A percentile compares a stretch with the other conserved stretches of the same genome.
Evolutionary conservation across 2,113 vertebrate species (phyloP).

Genomic region (Pteronura brasiliensis): DNA sequence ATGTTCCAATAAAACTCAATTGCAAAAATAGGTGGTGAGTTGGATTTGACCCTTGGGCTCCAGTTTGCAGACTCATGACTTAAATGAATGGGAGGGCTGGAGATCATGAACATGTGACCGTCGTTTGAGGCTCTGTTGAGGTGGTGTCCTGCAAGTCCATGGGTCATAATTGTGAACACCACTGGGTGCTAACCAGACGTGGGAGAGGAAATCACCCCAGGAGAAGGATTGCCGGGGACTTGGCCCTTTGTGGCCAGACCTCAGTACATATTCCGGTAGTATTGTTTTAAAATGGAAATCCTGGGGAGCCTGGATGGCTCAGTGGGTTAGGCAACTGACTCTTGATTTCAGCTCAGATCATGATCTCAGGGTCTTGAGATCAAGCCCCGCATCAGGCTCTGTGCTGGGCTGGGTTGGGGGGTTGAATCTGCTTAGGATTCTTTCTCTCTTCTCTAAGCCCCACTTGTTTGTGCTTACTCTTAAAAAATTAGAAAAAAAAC

Average conservation of each 20-base stretch:
- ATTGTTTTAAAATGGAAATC: conserved; percentile 17
- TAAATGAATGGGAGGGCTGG: neutral
- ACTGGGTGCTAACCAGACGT: neutral
- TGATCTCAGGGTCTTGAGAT: neutral
- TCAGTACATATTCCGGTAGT: neutral
- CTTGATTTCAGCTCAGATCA: neutral
- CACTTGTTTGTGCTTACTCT: neutral
- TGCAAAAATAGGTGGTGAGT: neutral
- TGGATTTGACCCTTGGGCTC: neutral
- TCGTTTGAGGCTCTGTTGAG: neutral
- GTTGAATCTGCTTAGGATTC: neutral
- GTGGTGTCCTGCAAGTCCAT: neutral
- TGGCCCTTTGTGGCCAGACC: neutral
- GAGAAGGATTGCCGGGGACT: neutral
- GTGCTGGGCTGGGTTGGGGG: neutral
- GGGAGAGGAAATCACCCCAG: neutral
- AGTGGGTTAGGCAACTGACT: neutral
- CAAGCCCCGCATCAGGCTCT: neutral
- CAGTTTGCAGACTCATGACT: neutral
- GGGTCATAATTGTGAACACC: neutral
- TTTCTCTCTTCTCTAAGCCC: neutral
- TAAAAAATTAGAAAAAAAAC: neutral
- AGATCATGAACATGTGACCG: neutral
- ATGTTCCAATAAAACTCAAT: conserved; percentile 6
- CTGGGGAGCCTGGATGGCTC: neutral